Base-by-base conservation (phyloP, 2,797 vertebrate genomes). In the Ceryle rudis region DNA sequence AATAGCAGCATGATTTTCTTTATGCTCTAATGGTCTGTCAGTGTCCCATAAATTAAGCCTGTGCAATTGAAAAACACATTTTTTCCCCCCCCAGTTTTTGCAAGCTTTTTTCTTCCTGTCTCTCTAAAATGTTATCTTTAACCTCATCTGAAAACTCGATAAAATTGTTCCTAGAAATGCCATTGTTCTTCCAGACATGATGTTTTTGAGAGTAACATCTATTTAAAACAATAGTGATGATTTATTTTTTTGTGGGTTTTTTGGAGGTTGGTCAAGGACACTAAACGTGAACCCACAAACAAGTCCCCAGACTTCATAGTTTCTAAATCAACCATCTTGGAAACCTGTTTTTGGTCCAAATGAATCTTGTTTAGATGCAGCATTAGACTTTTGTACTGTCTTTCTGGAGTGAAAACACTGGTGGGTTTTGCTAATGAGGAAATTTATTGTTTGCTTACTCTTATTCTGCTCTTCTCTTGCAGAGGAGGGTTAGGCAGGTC, bases 1-100 rank as follows among this genome's bases (percentile, higher is more conserved):
- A 90, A 71, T 74, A 70, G 20, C 77, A 90, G n/a, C 29, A 66
- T 52, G 31, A 25, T 62, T 91, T 92, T 80, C 21, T 86, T 62
- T 64, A 9, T 78, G 26, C 23, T 87, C 52, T 87, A 26, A 57
- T 71, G 60, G 46, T 57, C 71, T 61, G 67, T 28, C 31, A 39
- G 11, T 67, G 31, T 87, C 35, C 47, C 9, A 39, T 75, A 86
- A 55, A 95, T 93, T 72, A 86, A 64, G n/a, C 4, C 23, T 52
- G 28, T 41, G 28, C 35, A 49, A 66, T 18, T 79, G 42, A 62
- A 88, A 85, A 39, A 0, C 0, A 0, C 8, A 3, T 0, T 26
- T 51, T 87, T 93, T n/a, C 25, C 20, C 13, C 1, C 6, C 11
- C 9, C 7, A 5, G 20, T 15, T 80, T 81, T 87, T 74, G 33